Evolutionary conservation across 2,113 vertebrate species (phyloP).

Genomic region (Ageneiosus marmoratus): DNA sequence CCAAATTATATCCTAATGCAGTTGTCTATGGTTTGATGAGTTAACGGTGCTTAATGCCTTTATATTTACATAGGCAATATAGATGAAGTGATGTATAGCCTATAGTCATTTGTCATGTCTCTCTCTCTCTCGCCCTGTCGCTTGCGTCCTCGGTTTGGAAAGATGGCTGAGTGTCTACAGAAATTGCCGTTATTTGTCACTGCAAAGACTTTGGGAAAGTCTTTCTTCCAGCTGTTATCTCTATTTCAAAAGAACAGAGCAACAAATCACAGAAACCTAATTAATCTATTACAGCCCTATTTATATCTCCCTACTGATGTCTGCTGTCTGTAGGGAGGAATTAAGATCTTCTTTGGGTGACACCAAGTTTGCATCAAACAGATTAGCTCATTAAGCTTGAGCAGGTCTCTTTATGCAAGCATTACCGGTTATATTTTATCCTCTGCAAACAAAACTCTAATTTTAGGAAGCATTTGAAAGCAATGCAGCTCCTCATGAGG

Average conservation of each 20-base stretch:
- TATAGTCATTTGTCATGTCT: not conserved
- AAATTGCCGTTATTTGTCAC: constrained; percentile 39
- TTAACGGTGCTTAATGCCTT: not conserved
- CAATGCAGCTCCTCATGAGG: constrained; percentile 17
- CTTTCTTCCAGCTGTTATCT: constrained; percentile 17
- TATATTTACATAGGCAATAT: not conserved
- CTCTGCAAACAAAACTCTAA: not conserved
- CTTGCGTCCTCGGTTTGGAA: not conserved
- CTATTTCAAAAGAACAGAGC: constrained; percentile 16
- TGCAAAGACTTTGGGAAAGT: not conserved
- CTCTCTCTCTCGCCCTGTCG: not conserved
- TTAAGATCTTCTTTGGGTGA: constrained; percentile 39
- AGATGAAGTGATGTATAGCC: not conserved
- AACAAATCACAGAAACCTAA: constrained; percentile 46
- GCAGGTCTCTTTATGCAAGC: constrained; percentile 19
- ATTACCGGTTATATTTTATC: not conserved
- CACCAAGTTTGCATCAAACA: constrained; percentile 46
- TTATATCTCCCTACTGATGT: constrained; percentile 38
- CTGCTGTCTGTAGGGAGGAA: constrained; percentile 32
- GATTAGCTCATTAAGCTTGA: constrained; percentile 46
- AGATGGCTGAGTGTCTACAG: constrained; percentile 20
- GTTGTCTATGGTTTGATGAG: not conserved
- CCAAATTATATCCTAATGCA: not conserved
- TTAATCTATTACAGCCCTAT: constrained; percentile 53
- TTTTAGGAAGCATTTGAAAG: constrained; percentile 19